Percentiles rank a stretch among this genome's conserved stretches.
Evolutionary conservation across 2,797 vertebrate genomes (phyloP).

Genomic region (Diceros bicornis): DNA sequence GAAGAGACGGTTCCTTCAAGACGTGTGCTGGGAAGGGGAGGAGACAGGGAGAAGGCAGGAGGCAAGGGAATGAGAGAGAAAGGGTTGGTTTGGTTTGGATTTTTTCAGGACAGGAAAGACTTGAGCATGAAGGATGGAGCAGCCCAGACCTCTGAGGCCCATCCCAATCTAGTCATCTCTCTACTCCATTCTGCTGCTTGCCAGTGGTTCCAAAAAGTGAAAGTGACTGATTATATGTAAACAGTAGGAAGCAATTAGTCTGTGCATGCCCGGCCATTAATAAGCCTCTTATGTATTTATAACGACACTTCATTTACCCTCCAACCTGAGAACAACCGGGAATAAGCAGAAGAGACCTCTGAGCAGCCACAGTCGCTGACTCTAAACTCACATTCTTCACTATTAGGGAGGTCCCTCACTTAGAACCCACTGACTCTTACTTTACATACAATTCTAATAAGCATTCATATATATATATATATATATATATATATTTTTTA

Average conservation of each 20-base stretch:
- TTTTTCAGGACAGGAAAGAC: neutral
- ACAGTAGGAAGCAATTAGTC: slow-evolving; percentile 83
- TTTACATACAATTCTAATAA: neutral
- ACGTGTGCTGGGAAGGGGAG: neutral
- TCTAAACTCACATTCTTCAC: fast-evolving
- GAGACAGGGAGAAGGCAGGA: neutral
- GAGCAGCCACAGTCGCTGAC: fast-evolving
- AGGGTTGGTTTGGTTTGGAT: too few relatives aligned
- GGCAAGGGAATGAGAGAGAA: neutral
- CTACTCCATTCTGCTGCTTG: neutral
- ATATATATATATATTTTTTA: too few relatives aligned
- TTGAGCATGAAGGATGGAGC: neutral
- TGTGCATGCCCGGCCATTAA: slow-evolving; percentile 81
- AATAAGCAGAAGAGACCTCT: neutral
- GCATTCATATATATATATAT: too few relatives aligned
- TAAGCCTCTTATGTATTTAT: slow-evolving; percentile 79
- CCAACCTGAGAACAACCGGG: slow-evolving; percentile 60
- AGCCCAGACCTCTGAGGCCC: neutral
- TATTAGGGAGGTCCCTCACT: neutral
- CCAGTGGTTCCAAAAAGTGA: neutral
- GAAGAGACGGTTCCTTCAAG: neutral
- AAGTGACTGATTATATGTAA: slow-evolving; percentile 81
- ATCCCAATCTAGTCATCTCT: neutral
- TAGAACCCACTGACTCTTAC: neutral
- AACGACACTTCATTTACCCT: slow-evolving; percentile 68